Evolutionary conservation across 1,140 invertebrate species (phyloP).

Genomic region (Drosophila orosa): DNA sequence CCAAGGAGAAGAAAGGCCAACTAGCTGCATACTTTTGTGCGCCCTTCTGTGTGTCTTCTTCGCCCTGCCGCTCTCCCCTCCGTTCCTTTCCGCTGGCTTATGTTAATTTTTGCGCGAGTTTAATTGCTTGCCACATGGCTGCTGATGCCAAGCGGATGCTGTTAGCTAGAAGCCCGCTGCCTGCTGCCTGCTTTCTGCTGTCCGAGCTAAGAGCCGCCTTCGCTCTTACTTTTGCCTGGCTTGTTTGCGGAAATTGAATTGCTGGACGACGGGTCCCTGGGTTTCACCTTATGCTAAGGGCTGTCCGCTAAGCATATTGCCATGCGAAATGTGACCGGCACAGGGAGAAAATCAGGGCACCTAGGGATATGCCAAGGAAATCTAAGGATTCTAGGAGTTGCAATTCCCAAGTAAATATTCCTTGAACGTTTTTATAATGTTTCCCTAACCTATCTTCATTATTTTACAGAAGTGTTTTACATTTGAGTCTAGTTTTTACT

Average conservation of each 20-base stretch:
- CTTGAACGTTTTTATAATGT: background rate
- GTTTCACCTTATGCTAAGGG: constrained; percentile 69
- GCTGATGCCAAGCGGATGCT: constrained; percentile 48
- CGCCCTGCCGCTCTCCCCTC: constrained; percentile 1
- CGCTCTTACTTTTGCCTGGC: constrained; percentile 41
- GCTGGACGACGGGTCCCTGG: constrained; percentile 53
- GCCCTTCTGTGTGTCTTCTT: constrained; percentile 32
- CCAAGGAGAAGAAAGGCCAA: constrained; percentile 34
- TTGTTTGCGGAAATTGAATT: constrained; percentile 80
- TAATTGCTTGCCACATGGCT: constrained; percentile 70
- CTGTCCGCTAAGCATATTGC: constrained; percentile 72
- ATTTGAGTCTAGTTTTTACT: background rate
- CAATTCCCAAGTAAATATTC: background rate
- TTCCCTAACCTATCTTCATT: background rate
- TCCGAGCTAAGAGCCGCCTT: constrained; percentile 28
- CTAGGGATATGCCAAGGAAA: background rate
- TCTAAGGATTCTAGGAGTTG: background rate
- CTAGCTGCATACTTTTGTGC: constrained; percentile 72
- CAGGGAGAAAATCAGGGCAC: constrained; percentile 8
- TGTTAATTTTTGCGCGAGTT: constrained; percentile 78
- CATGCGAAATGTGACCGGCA: constrained; percentile 28
- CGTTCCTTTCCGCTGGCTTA: constrained; percentile 58
- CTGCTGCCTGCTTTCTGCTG: constrained; percentile 26
- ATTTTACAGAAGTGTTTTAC: background rate
- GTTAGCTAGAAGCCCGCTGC: constrained; percentile 26